Conservation (phyloP, 1,140 invertebrate genomes). For the Antheraea pernyi region DNA sequence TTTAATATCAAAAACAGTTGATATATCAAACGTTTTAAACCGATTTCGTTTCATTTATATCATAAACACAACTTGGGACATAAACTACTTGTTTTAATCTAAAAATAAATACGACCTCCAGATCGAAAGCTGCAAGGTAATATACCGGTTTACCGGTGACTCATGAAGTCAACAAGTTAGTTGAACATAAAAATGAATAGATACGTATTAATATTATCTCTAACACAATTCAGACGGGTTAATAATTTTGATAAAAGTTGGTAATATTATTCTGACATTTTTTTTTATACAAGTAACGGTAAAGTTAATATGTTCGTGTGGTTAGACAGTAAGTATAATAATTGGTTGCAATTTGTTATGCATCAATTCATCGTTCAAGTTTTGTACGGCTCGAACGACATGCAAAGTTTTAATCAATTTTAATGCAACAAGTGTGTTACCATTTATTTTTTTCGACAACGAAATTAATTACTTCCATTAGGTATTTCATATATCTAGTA, state of each 20-base stretch:
- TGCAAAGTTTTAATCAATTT: conserved; percentile 5
- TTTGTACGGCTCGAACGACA: background rate
- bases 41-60: no score
- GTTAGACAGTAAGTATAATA: background rate
- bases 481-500: background rate
- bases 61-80: background rate
- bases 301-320: conserved; percentile 2
- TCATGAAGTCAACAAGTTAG: conserved; percentile 14
- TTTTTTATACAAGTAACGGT: background rate
- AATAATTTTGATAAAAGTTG: conserved; percentile 5
- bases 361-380: background rate
- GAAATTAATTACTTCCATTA: background rate
- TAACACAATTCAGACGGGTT: background rate
- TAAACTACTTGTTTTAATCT: conserved; percentile 1
- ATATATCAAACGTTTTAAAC: no score
- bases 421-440: background rate
- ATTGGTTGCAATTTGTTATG: conserved; percentile 3
- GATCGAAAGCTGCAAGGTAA: conserved; percentile 25
- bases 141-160: conserved; percentile 12
- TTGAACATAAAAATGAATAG: background rate
- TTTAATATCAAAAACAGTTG: no score
- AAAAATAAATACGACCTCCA: conserved; percentile 26
- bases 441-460: background rate
- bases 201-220: background rate
- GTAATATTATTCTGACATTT: background rate